Conservation (phyloP, 2,113 vertebrate species). For the Chamaea fasciata region DNA sequence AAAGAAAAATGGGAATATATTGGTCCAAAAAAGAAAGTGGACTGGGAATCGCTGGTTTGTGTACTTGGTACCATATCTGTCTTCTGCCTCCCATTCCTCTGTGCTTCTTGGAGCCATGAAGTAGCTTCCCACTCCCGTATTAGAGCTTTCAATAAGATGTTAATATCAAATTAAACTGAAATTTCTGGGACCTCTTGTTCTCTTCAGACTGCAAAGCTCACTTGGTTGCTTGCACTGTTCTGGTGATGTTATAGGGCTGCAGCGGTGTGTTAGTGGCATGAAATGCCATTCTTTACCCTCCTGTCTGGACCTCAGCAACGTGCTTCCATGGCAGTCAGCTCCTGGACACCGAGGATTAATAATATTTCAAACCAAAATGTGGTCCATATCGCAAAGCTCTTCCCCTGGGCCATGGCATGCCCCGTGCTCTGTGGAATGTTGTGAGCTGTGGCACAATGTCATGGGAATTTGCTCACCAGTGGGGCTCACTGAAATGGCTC, state of each 20-base stretch:
- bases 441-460: accelerated
- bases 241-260: not conserved
- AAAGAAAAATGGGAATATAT: not conserved
- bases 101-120: accelerated
- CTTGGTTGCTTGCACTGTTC: not conserved
- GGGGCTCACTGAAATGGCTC: not conserved
- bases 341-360: not conserved
- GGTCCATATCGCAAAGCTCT: not conserved
- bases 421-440: not conserved
- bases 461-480: not conserved
- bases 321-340: not conserved
- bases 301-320: not conserved
- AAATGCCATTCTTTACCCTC: not conserved
- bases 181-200: not conserved
- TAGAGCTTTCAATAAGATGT: not conserved
- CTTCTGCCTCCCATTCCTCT: not conserved
- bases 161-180: not conserved
- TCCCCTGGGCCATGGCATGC: not conserved
- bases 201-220: not conserved
- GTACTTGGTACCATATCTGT: not conserved
- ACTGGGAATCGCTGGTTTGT: not conserved
- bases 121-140: not conserved
- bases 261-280: not conserved
- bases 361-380: not conserved
- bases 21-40: not conserved